Conservation (phyloP, 2,113 vertebrate genomes). For the Muntiacus reevesi region DNA sequence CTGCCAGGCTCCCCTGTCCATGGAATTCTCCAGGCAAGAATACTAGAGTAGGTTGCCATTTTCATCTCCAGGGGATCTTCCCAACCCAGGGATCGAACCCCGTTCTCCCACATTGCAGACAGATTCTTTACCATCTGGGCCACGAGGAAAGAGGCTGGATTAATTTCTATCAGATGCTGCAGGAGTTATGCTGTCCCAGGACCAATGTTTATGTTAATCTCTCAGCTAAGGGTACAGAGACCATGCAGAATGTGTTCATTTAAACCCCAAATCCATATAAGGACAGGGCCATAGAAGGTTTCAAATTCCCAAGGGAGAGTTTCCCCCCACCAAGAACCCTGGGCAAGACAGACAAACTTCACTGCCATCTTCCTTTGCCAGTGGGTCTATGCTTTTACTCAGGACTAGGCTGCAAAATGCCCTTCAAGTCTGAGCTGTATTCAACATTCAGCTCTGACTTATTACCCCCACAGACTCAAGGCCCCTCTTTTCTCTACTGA, state of each 20-base stretch:
- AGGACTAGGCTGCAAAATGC: neutral
- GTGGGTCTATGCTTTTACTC: neutral
- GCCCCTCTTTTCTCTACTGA: neutral
- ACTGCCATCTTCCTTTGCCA: neutral
- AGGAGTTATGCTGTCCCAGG: neutral
- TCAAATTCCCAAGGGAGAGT: neutral
- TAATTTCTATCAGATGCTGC: neutral
- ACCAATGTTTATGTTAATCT: neutral
- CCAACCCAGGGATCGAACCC: neutral
- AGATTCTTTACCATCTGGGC: neutral
- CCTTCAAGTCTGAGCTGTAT: neutral
- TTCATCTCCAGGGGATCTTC: neutral
- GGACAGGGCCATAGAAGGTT: neutral
- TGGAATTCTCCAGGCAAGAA: neutral
- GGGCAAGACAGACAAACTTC: neutral
- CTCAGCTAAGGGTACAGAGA: neutral
- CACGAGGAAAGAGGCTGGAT: neutral
- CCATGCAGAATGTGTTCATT: neutral
- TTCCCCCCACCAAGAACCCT: neutral
- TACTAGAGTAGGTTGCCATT: neutral
- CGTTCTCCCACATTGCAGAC: neutral
- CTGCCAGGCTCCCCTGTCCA: neutral
- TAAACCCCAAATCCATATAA: neutral
- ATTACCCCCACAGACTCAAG: neutral
- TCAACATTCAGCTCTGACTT: neutral